Conservation (phyloP, 2,113 vertebrate genomes). For the Indicator indicator region DNA sequence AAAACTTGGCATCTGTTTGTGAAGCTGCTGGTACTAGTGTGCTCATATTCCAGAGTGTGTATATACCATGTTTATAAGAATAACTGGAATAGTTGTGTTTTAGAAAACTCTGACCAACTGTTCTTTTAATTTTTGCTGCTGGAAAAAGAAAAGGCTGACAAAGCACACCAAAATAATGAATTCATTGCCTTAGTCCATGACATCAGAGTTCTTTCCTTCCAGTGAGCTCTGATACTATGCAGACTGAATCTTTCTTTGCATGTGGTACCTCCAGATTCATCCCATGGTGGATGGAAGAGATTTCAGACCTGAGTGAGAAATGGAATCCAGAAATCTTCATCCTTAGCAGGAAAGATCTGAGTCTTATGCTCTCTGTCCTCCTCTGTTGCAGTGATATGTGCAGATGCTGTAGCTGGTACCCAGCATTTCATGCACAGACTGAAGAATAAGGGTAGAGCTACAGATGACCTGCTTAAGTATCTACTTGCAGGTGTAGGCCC, state of each 20-base stretch:
- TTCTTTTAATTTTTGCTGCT: background rate
- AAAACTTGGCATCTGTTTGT: background rate
- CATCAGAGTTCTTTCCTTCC: background rate
- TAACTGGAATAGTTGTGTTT: background rate
- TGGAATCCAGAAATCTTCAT: background rate
- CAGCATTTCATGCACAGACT: accelerated
- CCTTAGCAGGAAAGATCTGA: background rate
- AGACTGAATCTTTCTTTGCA: background rate
- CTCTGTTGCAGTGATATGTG: background rate
- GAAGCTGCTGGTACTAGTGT: background rate
- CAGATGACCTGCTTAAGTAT: background rate
- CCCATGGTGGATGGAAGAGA: background rate
- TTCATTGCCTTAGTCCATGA: background rate
- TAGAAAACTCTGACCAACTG: background rate
- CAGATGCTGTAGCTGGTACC: background rate
- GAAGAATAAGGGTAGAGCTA: background rate
- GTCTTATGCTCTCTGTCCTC: background rate
- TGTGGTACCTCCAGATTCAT: background rate
- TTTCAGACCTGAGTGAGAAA: background rate
- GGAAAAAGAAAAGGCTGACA: background rate
- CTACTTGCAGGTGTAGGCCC: background rate
- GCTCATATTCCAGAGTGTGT: background rate
- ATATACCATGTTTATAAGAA: background rate
- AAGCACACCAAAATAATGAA: background rate
- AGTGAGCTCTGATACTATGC: accelerated